Percentiles rank a stretch among this genome's conserved stretches.
phyloP scores from a whole-genome alignment of 1,140 invertebrate species.

The Sitophilus oryzae region DNA sequence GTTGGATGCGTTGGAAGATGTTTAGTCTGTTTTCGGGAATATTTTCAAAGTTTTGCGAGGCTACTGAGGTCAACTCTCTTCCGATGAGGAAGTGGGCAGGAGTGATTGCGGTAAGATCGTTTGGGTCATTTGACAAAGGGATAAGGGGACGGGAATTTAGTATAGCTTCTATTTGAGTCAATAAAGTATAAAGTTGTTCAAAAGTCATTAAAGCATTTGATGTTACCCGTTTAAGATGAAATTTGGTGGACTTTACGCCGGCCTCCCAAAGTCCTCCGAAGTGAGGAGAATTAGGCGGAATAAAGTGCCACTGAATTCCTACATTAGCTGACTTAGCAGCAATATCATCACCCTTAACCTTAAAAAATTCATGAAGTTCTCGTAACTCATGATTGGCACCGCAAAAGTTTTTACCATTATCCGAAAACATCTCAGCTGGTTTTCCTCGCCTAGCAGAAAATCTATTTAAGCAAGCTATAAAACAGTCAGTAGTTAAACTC shows the following conservation, averaged over 20 bases:
- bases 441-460: constrained; percentile 40
- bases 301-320: constrained; percentile 18
- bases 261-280: constrained; percentile 37
- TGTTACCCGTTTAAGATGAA: constrained; percentile 34
- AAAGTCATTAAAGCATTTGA: constrained; percentile 15
- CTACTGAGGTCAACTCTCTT: not conserved
- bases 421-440: constrained; percentile 36
- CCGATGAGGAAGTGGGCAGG: not conserved
- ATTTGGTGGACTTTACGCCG: constrained; percentile 35
- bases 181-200: constrained; percentile 28
- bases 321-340: not conserved
- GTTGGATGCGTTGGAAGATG: not conserved
- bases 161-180: not conserved
- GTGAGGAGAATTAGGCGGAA: constrained; percentile 23
- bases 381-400: constrained; percentile 25
- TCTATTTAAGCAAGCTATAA: constrained; percentile 38
- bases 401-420: constrained; percentile 43
- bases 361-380: constrained; percentile 6
- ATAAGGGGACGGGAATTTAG: no score
- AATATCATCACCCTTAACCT: constrained; percentile 2
- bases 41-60: not conserved
- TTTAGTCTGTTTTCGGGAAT: not conserved
- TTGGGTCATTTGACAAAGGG: not conserved
- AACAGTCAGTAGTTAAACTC: constrained; percentile 38
- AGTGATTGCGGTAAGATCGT: not conserved